phyloP scores from a whole-genome alignment of 2,797 vertebrate genomes.

The Eremophila alpestris region DNA sequence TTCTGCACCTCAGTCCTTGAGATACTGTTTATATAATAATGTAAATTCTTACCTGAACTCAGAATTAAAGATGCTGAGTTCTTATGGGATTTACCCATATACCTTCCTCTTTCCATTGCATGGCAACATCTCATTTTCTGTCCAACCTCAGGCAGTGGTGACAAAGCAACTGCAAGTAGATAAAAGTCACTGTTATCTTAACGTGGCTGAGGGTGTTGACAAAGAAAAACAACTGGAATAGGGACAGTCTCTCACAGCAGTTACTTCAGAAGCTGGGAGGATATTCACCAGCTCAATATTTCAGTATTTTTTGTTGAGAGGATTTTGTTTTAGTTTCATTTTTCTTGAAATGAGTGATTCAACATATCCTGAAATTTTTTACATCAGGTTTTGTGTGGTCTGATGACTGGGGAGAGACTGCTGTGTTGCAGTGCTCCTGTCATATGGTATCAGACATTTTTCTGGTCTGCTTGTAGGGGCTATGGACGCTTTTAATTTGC shows the following conservation, averaged over 20 bases:
- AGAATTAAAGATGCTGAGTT: background rate
- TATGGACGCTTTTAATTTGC: background rate
- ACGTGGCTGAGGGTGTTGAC: background rate
- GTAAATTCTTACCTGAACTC: background rate
- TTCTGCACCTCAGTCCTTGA: background rate
- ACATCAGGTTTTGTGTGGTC: background rate
- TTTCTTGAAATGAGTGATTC: background rate
- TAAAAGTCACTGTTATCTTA: background rate
- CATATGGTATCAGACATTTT: background rate
- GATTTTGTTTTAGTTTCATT: background rate
- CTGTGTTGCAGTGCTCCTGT: background rate
- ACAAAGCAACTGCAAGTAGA: background rate
- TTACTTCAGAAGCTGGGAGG: background rate
- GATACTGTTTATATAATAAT: background rate
- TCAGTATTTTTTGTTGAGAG: background rate
- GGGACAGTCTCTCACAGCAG: background rate
- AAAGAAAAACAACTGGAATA: background rate
- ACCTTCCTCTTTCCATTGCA: background rate
- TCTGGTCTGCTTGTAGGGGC: background rate
- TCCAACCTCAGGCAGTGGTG: fast-evolving
- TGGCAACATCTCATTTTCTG: background rate
- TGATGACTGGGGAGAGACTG: background rate
- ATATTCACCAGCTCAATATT: background rate
- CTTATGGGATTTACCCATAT: background rate
- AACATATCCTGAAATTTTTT: background rate